Evolutionary conservation across 2,888 invertebrate species (phyloP), one percentile per base, ranked within the genome.

Genomic region (Sinohyriopsis cumingii): DNA sequence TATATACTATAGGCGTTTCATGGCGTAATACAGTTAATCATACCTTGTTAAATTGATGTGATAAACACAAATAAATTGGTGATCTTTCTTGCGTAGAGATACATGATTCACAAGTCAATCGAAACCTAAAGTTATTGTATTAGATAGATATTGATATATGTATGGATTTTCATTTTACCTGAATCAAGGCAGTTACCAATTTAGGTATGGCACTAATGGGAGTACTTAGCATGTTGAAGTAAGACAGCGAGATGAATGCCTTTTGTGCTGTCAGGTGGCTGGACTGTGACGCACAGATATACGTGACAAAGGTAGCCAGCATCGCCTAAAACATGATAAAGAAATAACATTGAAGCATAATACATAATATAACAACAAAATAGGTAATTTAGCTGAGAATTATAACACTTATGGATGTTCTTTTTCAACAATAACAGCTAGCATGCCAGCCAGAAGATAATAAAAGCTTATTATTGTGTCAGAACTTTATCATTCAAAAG

Each of bases 201-300:
- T 28, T 28, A 7, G 28, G 28, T 28, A 28, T 0, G 28, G 5
- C 28, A 7, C 28, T 95, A 90, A 98, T 93, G 87, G 98, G 98
- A 90, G 97, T 96, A 91, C 84, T 77, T 56, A 90, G 73, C 67
- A 90, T 85, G 76, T 88, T 89, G 77, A 90, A 89, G 65, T 89
- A 76, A 0, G 89, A 84, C 64, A 90, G 71, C 1, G 89, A 85
- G 9, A 89, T 89, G 92, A 98, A 98, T 88, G 97, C 98, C 90
- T 93, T 95, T 90, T 93, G 92, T 87, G 97, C 94, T 91, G 95
- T 94, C 91, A 98, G 93, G 81, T 94, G 93, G 91, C 96, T 94
- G 5, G 89, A 87, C 88, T 95, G 94, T 91, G 95, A 95, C 88
- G 94, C 93, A 91, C 96, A 92, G 83, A 97, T 95, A 70, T 82